Conservation (phyloP, 2,888 invertebrate species). For the Phyllotreta striolata region DNA sequence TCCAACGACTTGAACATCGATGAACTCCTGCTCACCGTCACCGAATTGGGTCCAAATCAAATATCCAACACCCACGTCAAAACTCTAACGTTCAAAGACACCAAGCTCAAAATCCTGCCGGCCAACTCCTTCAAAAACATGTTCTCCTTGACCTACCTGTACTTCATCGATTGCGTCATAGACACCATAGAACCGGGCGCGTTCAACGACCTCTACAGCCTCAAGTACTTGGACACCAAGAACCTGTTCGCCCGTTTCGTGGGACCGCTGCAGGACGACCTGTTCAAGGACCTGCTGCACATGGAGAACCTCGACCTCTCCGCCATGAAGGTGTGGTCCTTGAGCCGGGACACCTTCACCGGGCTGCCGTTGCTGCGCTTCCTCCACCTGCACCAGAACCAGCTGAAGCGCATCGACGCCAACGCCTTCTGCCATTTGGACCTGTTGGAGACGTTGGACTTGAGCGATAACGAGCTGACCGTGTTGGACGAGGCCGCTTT, state of each 20-base stretch:
- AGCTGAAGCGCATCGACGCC: not conserved
- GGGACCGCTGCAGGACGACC: not conserved
- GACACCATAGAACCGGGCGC: not conserved
- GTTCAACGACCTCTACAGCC: not conserved
- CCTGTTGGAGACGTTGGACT: not conserved
- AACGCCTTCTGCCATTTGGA: not conserved
- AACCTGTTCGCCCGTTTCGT: not conserved
- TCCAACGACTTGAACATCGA: not conserved
- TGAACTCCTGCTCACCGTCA: not conserved
- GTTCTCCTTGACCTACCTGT: not conserved
- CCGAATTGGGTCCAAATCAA: not conserved
- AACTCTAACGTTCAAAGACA: conserved; percentile 6
- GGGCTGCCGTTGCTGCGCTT: not conserved
- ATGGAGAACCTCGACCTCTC: not conserved
- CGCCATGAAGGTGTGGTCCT: not conserved
- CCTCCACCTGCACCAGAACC: not conserved
- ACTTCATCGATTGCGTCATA: not conserved
- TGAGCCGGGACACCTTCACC: not conserved
- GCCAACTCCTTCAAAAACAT: not conserved
- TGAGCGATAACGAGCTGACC: not conserved
- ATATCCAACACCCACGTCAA: conserved; percentile 1
- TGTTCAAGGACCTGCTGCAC: not conserved
- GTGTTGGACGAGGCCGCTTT: not conserved
- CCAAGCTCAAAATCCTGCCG: not conserved
- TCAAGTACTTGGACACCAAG: not conserved